Evolutionary conservation across 1,140 invertebrate genomes (phyloP).

Genomic region (Pseudobourletiella spinata): DNA sequence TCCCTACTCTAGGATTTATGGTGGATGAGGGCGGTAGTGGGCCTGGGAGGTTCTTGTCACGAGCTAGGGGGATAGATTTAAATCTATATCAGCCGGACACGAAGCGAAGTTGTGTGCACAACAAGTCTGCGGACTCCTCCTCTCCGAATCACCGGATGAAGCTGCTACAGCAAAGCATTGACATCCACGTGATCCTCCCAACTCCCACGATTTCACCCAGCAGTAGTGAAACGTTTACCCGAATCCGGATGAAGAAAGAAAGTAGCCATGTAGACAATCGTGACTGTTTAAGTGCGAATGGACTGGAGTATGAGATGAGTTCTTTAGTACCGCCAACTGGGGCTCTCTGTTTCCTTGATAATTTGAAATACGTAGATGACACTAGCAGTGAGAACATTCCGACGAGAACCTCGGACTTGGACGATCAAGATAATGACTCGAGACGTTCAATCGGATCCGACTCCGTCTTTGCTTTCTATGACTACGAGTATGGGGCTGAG

Average conservation of each 20-base stretch:
- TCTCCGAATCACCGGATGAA: no score
- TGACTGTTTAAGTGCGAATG: not conserved
- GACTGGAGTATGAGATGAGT: not conserved
- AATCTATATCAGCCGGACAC: no score
- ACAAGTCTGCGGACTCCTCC: no score
- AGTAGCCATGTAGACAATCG: not conserved
- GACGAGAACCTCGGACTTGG: conserved; percentile 26
- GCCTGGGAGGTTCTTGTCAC: no score
- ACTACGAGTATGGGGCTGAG: not conserved
- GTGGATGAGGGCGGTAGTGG: not conserved
- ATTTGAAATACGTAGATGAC: conserved; percentile 34
- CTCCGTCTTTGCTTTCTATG: conserved; percentile 29
- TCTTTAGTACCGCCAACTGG: not conserved
- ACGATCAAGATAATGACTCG: conserved; percentile 21
- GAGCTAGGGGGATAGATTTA: no score
- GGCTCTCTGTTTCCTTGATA: conserved; percentile 26
- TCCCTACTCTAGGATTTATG: not conserved
- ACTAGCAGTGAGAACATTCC: conserved; percentile 36
- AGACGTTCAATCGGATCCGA: conserved; percentile 32
- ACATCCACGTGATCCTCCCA: conserved; percentile 62
- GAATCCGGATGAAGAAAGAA: not conserved
- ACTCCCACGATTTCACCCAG: conserved; percentile 72
- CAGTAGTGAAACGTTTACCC: conserved; percentile 52
- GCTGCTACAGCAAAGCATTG: conserved; percentile 56
- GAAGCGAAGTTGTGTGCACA: no score